Base-by-base conservation (phyloP, 2,113 vertebrate genomes). In the Pampusana beccarii region DNA sequence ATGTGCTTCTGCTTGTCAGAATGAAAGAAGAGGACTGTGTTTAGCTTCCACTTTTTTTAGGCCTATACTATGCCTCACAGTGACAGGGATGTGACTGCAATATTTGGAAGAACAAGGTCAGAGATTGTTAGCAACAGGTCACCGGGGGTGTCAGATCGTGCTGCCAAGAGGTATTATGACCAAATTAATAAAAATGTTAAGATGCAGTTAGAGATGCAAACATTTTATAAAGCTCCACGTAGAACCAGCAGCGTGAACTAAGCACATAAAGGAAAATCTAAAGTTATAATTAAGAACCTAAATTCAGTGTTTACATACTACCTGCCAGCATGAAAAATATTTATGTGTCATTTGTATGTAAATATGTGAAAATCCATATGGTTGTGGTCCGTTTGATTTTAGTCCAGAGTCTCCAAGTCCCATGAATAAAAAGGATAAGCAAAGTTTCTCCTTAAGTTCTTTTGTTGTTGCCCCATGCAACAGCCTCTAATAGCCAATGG, bases 321-420 rank as follows among this genome's bases (percentile, higher is more conserved):
- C 33, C 31, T 46, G 21, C 13, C 53, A 66, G 29, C 2, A 11
- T 51, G 31, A 7, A 48, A 58, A 90, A 44, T 48, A 3, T 42
- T 88, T 61, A 18, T 81, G 36, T 93, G 36, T 44, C 28, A 57
- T 87, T 85, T 89, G 9, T 61, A n/a, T 61, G 24, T 26, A 92
- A 72, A 72, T 5, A 3, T n/a, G 10, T 24, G 28, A 14, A 86
- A 94, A 9, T 12, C 28, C 15, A 10, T 28, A 25, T 54, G n/a
- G 34, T 58, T 67, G 19, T 7, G 8, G 24, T 70, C 21, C 2
- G 6, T 26, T 6, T 50, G 16, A 36, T 62, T n/a, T 44, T 73
- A 62, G 36, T n/a, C 44, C 54, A 72, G 4, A 8, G 7, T 84
- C 51, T 60, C 33, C 9, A 44, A 78, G 21, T 74, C n/a, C 33